Evolutionary conservation across 92 coral and sea anemone genomes (phyloP).

Genomic region (Virgularia gustaviana): DNA sequence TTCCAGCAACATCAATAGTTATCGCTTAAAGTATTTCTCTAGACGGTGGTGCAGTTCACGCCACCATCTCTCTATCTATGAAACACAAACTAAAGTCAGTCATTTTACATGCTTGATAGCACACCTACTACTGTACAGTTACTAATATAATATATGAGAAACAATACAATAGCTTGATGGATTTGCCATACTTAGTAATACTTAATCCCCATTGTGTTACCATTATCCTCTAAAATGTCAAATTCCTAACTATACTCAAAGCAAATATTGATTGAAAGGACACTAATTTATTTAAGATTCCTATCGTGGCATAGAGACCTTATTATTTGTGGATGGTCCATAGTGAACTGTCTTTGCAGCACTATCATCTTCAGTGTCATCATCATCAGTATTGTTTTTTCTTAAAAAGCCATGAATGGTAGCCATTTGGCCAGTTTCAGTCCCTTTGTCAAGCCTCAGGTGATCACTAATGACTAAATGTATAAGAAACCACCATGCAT

Average conservation of each 20-base stretch:
- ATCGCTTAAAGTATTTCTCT: constrained; percentile 3
- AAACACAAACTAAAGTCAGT: not conserved
- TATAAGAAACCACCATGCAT: too few relatives aligned
- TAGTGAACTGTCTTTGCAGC: constrained; percentile 63
- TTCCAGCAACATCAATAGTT: constrained; percentile 5
- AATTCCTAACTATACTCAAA: too few relatives aligned
- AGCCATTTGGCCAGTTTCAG: constrained; percentile 66
- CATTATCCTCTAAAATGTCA: too few relatives aligned
- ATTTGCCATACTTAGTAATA: too few relatives aligned
- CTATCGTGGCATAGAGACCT: too few relatives aligned
- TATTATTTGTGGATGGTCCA: constrained; percentile 64
- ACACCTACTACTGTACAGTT: too few relatives aligned
- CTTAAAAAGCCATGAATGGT: constrained; percentile 65
- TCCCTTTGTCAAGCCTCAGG: constrained; percentile 67
- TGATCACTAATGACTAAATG: constrained; percentile 62
- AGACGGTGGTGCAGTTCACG: constrained; percentile 3
- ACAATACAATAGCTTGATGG: too few relatives aligned
- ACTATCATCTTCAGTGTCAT: constrained; percentile 26
- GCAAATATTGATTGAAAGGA: too few relatives aligned
- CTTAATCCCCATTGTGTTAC: too few relatives aligned
- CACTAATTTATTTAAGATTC: not conserved
- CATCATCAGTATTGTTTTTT: constrained; percentile 19
- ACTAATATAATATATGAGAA: too few relatives aligned
- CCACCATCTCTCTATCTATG: constrained; percentile 10
- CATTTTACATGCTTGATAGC: too few relatives aligned